Conservation (phyloP, 2,113 vertebrate genomes). For the Sula dactylatra region DNA sequence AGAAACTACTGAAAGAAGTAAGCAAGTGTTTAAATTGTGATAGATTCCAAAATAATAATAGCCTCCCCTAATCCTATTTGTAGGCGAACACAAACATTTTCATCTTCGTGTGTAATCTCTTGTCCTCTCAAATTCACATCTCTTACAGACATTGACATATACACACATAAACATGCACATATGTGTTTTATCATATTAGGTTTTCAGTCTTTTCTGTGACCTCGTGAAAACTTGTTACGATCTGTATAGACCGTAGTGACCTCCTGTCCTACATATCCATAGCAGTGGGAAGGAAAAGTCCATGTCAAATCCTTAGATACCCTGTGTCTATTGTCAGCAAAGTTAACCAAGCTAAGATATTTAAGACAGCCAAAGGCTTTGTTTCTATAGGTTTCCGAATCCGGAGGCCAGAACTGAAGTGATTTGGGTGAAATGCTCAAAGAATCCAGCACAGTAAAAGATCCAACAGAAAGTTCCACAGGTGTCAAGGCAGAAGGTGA, state of each 20-base stretch:
- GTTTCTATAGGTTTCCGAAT: background rate
- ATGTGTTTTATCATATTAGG: background rate
- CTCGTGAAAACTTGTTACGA: background rate
- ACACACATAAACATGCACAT: background rate
- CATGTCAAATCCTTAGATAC: background rate
- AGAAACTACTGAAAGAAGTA: background rate
- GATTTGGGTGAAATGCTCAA: background rate
- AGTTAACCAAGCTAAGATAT: background rate
- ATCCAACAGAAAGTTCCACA: background rate
- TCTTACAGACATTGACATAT: background rate
- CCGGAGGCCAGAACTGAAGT: background rate
- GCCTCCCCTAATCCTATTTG: background rate
- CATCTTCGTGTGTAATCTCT: background rate
- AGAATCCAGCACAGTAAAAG: background rate
- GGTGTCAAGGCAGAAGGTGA: constrained; percentile 12
- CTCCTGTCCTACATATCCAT: background rate
- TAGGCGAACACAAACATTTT: background rate
- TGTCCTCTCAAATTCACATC: background rate
- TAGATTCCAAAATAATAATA: background rate
- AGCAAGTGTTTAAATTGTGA: background rate
- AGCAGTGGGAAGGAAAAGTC: background rate
- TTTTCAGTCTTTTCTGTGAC: background rate
- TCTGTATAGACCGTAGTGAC: background rate
- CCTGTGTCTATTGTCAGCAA: background rate
- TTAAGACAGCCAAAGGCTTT: background rate